phyloP scores from a whole-genome alignment of 2,888 invertebrate genomes.

The Chloroclysta siterata region DNA sequence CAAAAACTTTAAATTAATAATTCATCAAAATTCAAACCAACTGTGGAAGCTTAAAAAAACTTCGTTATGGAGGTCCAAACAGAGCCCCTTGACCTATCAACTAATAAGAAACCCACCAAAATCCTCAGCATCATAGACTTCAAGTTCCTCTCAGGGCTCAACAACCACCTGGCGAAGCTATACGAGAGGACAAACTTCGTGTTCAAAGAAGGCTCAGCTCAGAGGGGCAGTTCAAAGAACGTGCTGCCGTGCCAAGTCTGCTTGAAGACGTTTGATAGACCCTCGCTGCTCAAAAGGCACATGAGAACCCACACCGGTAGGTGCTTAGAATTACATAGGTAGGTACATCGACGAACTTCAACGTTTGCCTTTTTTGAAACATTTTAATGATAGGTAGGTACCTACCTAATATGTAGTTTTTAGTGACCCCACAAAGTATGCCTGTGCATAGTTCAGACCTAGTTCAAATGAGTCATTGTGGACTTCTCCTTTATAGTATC shows the following conservation, averaged over 20 bases:
- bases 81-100: slow-evolving; percentile 75
- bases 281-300: slow-evolving; percentile 87
- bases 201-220: slow-evolving; percentile 47
- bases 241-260: slow-evolving; percentile 86
- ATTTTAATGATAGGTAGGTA: too few relatives aligned
- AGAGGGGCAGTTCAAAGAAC: slow-evolving; percentile 58
- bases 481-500: too few relatives aligned
- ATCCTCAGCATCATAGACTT: slow-evolving; percentile 68
- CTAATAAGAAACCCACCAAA: slow-evolving; percentile 54
- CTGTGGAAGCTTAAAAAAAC: too few relatives aligned
- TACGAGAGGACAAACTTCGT: slow-evolving; percentile 69
- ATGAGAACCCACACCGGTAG: slow-evolving; percentile 88
- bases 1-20: background rate
- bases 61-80: slow-evolving; percentile 63
- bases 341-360: too few relatives aligned
- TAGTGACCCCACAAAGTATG: too few relatives aligned
- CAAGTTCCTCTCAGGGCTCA: slow-evolving; percentile 72
- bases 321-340: too few relatives aligned
- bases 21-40: too few relatives aligned
- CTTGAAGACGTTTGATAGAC: slow-evolving; percentile 88
- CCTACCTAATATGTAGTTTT: too few relatives aligned
- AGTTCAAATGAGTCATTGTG: too few relatives aligned
- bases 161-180: slow-evolving; percentile 70
- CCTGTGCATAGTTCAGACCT: too few relatives aligned
- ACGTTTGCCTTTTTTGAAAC: too few relatives aligned